A percentile compares a stretch with the other conserved stretches of the same genome.
Conservation (phyloP, 1,140 invertebrate genomes). For the Frieseomelitta varia region DNA sequence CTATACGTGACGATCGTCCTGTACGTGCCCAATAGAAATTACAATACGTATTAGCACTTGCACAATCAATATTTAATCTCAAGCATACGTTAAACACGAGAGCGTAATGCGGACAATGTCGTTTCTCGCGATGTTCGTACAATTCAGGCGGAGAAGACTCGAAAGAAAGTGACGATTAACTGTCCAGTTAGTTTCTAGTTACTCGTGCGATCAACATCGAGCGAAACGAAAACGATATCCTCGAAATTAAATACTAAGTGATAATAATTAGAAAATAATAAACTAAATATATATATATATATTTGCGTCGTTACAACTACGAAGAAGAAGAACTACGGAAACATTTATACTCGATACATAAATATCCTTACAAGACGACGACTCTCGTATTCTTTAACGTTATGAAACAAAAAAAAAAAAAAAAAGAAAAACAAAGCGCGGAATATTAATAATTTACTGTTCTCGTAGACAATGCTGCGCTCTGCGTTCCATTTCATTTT, state of each 20-base stretch:
- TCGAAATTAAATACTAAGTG: slow-evolving; percentile 41
- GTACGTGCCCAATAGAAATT: slow-evolving; percentile 41
- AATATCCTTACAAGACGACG: neutral
- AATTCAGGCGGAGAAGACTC: neutral
- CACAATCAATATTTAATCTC: slow-evolving; percentile 31
- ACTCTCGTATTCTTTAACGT: neutral
- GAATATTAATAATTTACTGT: neutral
- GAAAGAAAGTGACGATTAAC: neutral
- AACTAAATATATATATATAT: neutral
- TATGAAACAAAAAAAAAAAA: no score
- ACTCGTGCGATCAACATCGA: neutral
- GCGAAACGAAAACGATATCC: slow-evolving; percentile 20
- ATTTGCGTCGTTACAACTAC: neutral
- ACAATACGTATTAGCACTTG: slow-evolving; percentile 31
- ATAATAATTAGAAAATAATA: neutral
- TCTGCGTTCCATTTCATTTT: neutral
- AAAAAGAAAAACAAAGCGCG: neutral
- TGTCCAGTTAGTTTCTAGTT: neutral
- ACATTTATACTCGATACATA: neutral
- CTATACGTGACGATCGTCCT: neutral
- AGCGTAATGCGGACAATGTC: neutral
- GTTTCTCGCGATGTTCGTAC: slow-evolving; percentile 14
- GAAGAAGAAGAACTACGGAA: neutral
- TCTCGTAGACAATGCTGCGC: neutral
- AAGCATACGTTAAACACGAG: neutral